Evolutionary conservation across 2,888 invertebrate genomes (phyloP).

Genomic region (Thera britannica): DNA sequence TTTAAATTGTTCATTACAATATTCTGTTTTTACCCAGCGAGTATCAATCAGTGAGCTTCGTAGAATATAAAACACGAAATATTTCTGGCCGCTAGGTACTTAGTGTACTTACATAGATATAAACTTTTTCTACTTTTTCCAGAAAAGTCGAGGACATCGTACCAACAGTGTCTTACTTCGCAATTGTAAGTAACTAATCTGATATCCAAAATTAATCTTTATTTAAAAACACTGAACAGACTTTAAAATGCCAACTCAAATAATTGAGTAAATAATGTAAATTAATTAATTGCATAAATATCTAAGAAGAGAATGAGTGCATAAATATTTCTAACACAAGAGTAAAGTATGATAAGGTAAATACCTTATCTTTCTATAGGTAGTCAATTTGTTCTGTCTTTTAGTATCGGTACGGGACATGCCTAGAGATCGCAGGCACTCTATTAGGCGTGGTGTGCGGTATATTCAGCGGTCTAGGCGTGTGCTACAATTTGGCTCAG

Average conservation of each 20-base stretch:
- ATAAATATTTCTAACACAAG: too few species aligned
- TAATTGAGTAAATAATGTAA: too few species aligned
- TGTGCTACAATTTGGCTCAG: constrained; percentile 85
- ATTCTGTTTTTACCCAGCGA: neutral
- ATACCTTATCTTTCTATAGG: neutral
- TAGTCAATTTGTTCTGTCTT: constrained; percentile 8
- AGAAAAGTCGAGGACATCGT: constrained; percentile 34
- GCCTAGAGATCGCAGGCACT: constrained; percentile 65
- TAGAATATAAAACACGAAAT: neutral
- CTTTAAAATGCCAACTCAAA: too few species aligned
- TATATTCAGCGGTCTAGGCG: constrained; percentile 71
- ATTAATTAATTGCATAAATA: too few species aligned
- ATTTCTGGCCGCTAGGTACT: neutral
- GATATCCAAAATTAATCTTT: neutral
- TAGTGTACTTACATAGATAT: neutral
- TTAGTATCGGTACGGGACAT: constrained; percentile 74
- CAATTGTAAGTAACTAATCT: constrained; percentile 56
- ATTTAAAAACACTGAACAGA: too few species aligned
- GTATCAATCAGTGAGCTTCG: neutral
- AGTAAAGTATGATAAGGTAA: neutral
- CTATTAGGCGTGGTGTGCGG: constrained; percentile 63
- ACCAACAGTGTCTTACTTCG: constrained; percentile 45
- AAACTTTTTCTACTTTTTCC: constrained; percentile 25
- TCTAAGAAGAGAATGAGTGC: too few species aligned
- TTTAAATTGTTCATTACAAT: neutral